Evolutionary conservation across 64 coral and sea anemone species (phyloP), one percentile per base, ranked within the genome.

Genomic region (Acropora yongei): DNA sequence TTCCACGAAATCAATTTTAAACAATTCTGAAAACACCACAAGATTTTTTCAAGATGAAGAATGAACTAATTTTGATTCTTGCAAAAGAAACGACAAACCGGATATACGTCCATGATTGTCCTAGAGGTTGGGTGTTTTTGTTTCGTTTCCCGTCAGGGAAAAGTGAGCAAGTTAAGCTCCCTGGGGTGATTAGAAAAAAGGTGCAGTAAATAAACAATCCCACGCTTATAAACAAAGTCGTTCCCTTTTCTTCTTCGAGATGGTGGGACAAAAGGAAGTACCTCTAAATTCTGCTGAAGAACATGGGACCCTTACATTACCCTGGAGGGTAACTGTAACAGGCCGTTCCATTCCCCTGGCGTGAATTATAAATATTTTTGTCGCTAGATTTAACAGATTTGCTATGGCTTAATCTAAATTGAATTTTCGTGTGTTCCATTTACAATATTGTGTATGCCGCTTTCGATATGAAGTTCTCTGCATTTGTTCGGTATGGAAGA

Each of bases 101-200:
- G 82, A 85, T 71, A 47, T 71, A 85, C 61, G 82, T 85, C 82
- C 69, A 44, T 49, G 47, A 49, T 49, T 85, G 41, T 19, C 42
- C 82, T 6, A 46, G 17, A 47, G 16, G 41, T 5, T 40, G 43
- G 58, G 40, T 16, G 47, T 17, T 17, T 68, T 84, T 47, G 11
- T 43, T 9, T 41, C 47, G 80, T 47, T 84, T 82, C 79, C 79
- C 51, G 79, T 82, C 6, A 4, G 2, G 30, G 78, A 39, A 8
- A 55, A 55, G 51, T 2, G 1, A 16, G 41, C 13, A 42, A 18
- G 2, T 60, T 66, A 6, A 40, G 10, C 8, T 0, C 42, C 42
- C 6, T 76, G 6, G 58, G 14, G 58, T 9, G 3, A 13, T 63
- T 63, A 12, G 11, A 1, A 63, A 63, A 63, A 13, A 13, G 3